Percentiles rank a stretch among this genome's conserved stretches.
These are phyloP conservation scores for Reticulitermes speratus DNA, from an alignment of 1,140 invertebrate genomes.

Conservation along the genomic window DNA sequence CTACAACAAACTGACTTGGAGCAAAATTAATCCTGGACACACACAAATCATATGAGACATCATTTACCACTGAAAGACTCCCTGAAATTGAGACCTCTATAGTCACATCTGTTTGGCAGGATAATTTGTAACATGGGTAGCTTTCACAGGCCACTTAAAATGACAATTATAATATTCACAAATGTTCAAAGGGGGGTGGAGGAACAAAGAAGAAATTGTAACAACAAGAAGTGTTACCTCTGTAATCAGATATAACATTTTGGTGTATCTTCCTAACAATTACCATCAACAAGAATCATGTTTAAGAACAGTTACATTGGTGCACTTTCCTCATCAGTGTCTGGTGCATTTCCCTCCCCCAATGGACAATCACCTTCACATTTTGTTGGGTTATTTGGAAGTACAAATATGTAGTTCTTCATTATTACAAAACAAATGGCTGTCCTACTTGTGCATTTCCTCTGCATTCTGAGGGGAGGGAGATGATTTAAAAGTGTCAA, in stretches of 20 bases:
- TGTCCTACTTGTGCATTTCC: not conserved
- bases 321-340: not conserved
- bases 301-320: not conserved
- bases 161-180: too few species aligned
- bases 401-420: not conserved
- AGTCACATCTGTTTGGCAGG: too few species aligned
- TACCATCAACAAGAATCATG: not conserved
- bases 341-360: conserved; percentile 6
- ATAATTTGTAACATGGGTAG: too few species aligned
- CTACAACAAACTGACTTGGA: too few species aligned
- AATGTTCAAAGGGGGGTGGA: too few species aligned
- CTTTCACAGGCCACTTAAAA: too few species aligned
- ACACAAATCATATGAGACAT: too few species aligned
- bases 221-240: too few species aligned
- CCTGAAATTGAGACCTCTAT: too few species aligned
- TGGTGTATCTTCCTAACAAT: not conserved
- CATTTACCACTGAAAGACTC: too few species aligned
- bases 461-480: not conserved
- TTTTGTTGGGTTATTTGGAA: not conserved
- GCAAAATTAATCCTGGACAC: too few species aligned
- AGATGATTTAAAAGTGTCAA: not conserved
- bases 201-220: too few species aligned
- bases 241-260: not conserved
- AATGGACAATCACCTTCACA: not conserved
- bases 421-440: not conserved